Conservation (phyloP, 2,797 vertebrate species). For the Sebastes iracundus region DNA sequence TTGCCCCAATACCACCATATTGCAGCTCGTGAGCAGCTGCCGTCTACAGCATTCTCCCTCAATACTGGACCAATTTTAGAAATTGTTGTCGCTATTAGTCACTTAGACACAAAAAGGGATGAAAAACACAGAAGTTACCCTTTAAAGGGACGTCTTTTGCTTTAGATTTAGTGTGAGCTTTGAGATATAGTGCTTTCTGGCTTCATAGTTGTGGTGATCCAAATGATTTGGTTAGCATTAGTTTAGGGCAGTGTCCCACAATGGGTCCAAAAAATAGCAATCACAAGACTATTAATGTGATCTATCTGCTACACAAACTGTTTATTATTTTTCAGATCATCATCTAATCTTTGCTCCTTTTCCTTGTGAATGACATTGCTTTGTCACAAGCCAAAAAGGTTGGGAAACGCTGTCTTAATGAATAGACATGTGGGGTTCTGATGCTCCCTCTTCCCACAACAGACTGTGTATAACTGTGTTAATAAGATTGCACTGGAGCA, state of each 20-base stretch:
- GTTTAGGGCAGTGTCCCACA: background rate
- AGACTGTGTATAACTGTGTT: background rate
- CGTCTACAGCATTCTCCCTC: too few species aligned
- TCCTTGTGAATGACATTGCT: background rate
- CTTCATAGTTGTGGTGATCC: background rate
- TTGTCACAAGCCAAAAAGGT: background rate
- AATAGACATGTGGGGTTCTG: background rate
- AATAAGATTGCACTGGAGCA: background rate
- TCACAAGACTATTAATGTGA: background rate
- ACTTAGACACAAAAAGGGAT: too few species aligned
- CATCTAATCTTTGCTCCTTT: background rate
- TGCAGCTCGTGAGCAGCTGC: too few species aligned
- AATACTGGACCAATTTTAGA: too few species aligned
- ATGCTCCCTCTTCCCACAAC: background rate
- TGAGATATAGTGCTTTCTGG: background rate
- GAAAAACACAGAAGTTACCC: fast-evolving
- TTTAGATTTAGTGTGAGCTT: background rate
- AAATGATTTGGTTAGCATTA: background rate
- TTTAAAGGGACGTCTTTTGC: background rate
- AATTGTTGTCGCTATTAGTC: too few species aligned
- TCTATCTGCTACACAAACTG: background rate
- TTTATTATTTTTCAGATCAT: background rate
- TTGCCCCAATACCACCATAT: too few species aligned
- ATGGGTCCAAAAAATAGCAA: background rate
- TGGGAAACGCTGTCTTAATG: background rate